Conservation (phyloP, 2,797 vertebrate genomes). For the Rachycentron canadum region DNA sequence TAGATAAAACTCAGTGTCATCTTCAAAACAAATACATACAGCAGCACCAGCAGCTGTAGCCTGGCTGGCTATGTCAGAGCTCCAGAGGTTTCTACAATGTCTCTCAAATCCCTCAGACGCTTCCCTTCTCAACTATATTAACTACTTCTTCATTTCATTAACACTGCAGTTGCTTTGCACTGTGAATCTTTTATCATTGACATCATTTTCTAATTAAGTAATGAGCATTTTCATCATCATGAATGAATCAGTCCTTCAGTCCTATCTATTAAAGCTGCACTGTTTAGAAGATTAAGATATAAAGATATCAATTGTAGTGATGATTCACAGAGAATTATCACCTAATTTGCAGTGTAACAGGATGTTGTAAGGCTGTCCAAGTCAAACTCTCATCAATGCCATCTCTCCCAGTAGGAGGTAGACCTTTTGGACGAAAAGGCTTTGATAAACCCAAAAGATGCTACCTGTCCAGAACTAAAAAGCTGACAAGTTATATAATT, state of each 20-base stretch:
- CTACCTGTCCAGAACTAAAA: background rate
- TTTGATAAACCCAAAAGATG: background rate
- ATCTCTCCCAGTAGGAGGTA: background rate
- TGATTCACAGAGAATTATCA: background rate
- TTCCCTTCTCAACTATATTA: conserved; percentile 16
- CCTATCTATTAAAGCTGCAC: background rate
- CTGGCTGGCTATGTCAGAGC: conserved; percentile 13
- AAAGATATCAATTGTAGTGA: background rate
- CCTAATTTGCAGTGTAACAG: background rate
- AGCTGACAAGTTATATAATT: background rate
- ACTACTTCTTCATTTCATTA: conserved; percentile 3
- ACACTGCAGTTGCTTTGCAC: background rate
- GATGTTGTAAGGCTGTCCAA: background rate
- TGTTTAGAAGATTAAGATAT: background rate
- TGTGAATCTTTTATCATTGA: background rate
- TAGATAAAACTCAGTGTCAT: conserved; percentile 24
- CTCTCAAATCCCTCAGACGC: conserved; percentile 30
- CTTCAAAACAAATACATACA: conserved; percentile 46
- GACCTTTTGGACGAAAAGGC: no score
- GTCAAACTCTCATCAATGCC: background rate
- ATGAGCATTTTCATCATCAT: background rate
- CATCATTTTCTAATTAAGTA: background rate
- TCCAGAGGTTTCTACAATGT: conserved; percentile 9
- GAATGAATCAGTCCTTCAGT: background rate
- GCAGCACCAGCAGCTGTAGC: background rate